Percentiles rank a stretch among this genome's conserved stretches.
These are phyloP conservation scores for Pyrrhia umbra DNA, from an alignment of 2,888 invertebrate species.

Conservation along the genomic window DNA sequence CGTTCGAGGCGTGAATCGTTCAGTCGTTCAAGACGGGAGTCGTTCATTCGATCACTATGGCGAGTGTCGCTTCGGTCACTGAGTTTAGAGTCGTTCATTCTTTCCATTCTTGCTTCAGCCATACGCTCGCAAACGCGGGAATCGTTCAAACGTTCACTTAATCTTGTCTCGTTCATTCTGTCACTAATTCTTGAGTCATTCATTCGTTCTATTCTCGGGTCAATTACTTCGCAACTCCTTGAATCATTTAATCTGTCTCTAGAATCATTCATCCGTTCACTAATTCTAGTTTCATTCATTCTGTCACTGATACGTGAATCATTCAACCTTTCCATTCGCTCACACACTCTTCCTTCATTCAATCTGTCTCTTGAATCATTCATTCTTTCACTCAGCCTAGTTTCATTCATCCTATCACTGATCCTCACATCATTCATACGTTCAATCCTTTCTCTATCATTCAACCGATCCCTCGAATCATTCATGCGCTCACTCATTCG, in stretches of 20 bases:
- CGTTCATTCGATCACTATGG: constrained; percentile 63
- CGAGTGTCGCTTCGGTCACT: constrained; percentile 60
- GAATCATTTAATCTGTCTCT: constrained; percentile 66
- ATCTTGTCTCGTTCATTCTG: constrained; percentile 74
- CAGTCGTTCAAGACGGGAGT: constrained; percentile 60
- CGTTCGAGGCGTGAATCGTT: constrained; percentile 71
- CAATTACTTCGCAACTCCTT: constrained; percentile 49
- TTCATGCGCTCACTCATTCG: constrained; percentile 53
- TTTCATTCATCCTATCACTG: constrained; percentile 55
- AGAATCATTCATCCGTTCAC: constrained; percentile 66
- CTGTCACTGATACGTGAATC: constrained; percentile 56
- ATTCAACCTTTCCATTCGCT: constrained; percentile 48
- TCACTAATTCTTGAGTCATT: constrained; percentile 75
- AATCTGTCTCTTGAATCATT: constrained; percentile 62
- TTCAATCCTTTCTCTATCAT: constrained; percentile 54
- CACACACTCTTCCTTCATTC: constrained; percentile 56
- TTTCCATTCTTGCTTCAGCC: constrained; percentile 67
- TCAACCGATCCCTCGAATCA: constrained; percentile 61
- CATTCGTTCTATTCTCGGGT: constrained; percentile 63
- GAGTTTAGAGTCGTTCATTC: constrained; percentile 73
- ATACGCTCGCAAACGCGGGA: constrained; percentile 66
- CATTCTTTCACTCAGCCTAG: constrained; percentile 49
- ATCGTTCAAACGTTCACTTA: constrained; percentile 72
- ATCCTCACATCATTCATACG: constrained; percentile 57
- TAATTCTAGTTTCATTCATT: constrained; percentile 47